These are phyloP conservation scores for Graptemys geographica DNA, from an alignment of 2,797 vertebrate species.

Conservation along the genomic window DNA sequence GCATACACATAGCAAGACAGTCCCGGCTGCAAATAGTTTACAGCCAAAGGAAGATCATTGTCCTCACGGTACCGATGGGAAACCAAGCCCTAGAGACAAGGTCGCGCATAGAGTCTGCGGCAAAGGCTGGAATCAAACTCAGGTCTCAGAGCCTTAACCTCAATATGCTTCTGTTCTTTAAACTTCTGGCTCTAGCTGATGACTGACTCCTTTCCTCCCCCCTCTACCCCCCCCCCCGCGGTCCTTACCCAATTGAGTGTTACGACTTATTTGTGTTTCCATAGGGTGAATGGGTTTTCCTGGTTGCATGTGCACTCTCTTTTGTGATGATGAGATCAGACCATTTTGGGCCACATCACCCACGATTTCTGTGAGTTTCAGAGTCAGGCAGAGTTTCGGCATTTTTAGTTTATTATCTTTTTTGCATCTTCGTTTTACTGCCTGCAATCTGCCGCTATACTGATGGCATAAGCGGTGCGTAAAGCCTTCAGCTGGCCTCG, in stretches of 20 bases:
- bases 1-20: no score
- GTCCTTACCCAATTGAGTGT: neutral
- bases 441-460: fast-evolving
- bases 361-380: neutral
- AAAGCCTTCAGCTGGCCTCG: fast-evolving
- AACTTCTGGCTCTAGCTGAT: neutral
- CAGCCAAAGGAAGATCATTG: neutral
- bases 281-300: neutral
- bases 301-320: neutral
- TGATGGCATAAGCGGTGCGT: fast-evolving
- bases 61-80: neutral
- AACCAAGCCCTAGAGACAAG: neutral
- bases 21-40: neutral
- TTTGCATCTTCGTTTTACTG: neutral
- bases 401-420: slow-evolving; percentile 2
- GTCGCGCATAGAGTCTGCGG: neutral
- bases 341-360: neutral
- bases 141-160: neutral
- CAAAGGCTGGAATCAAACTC: neutral
- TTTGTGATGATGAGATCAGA: fast-evolving
- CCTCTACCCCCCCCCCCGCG: neutral
- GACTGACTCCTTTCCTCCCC: neutral
- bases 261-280: neutral
- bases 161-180: neutral
- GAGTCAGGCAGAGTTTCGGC: slow-evolving; percentile 10